These are phyloP conservation scores for Lysandra bellargus DNA, from an alignment of 2,888 invertebrate species.

Conservation along the genomic window DNA sequence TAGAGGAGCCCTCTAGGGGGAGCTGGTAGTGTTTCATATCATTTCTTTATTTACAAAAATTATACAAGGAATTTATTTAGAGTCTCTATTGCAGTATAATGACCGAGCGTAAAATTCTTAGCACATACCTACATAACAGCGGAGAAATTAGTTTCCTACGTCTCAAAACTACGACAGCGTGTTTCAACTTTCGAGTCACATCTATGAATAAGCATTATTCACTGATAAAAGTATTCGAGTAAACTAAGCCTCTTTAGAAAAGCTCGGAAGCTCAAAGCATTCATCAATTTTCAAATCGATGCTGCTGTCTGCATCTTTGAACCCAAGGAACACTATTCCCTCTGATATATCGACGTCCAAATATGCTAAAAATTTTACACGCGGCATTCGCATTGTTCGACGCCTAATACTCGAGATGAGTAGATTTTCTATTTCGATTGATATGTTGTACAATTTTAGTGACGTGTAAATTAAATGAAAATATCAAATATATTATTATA, in stretches of 20 bases:
- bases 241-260: too few species aligned
- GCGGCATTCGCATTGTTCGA: slow-evolving; percentile 17
- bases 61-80: slow-evolving; percentile 24
- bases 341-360: slow-evolving; percentile 21
- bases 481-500: slow-evolving; percentile 39
- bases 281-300: not conserved
- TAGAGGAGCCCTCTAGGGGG: not conserved
- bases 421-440: slow-evolving; percentile 64
- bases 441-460: slow-evolving; percentile 76
- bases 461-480: slow-evolving; percentile 69
- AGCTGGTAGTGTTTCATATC: slow-evolving; percentile 21
- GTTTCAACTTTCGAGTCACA: not conserved
- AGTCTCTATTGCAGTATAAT: slow-evolving; percentile 1
- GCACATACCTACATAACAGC: not conserved
- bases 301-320: not conserved
- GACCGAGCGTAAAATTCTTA: slow-evolving; percentile 16
- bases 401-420: slow-evolving; percentile 28
- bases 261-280: not conserved
- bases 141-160: slow-evolving; percentile 16
- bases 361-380: slow-evolving; percentile 13
- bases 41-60: slow-evolving; percentile 28
- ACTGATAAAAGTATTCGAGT: not conserved
- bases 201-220: not conserved
- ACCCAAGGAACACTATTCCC: not conserved
- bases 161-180: not conserved